Percentiles rank a stretch among this genome's conserved stretches.
Conservation (phyloP, 2,888 invertebrate genomes). For the Zonitis immaculata region DNA sequence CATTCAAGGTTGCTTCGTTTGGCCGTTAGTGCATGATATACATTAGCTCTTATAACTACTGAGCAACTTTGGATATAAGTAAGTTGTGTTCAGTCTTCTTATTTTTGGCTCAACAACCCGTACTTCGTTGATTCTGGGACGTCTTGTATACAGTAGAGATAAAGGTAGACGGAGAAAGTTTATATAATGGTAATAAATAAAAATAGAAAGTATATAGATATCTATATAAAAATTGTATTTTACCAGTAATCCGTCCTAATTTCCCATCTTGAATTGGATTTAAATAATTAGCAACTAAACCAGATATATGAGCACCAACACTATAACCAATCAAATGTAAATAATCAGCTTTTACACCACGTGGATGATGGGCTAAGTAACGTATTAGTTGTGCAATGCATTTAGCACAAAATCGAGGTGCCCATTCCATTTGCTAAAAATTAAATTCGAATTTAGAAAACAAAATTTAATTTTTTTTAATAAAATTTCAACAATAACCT, state of each 20-base stretch:
- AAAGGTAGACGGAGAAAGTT: constrained; percentile 1
- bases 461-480: too few relatives aligned
- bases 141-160: too few relatives aligned
- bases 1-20: too few relatives aligned
- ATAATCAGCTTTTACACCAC: constrained; percentile 67
- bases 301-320: constrained; percentile 82
- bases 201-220: neutral
- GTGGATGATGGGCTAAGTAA: constrained; percentile 72
- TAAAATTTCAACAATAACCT: too few relatives aligned
- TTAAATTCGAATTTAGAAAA: too few relatives aligned
- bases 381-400: constrained; percentile 78
- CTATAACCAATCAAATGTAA: constrained; percentile 82
- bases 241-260: constrained; percentile 77
- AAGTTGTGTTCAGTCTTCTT: too few relatives aligned
- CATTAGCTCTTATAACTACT: too few relatives aligned
- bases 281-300: constrained; percentile 74
- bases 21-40: too few relatives aligned
- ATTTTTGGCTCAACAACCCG: too few relatives aligned
- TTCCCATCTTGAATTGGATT: constrained; percentile 70
- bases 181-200: neutral
- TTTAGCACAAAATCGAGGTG: constrained; percentile 52
- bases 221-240: constrained; percentile 5
- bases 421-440: constrained; percentile 48
- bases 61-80: too few relatives aligned
- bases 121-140: too few relatives aligned